A percentile compares a stretch with the other conserved stretches of the same genome.
phyloP scores from a whole-genome alignment of 1,140 invertebrate genomes.

The Chionoecetes opilio region DNA sequence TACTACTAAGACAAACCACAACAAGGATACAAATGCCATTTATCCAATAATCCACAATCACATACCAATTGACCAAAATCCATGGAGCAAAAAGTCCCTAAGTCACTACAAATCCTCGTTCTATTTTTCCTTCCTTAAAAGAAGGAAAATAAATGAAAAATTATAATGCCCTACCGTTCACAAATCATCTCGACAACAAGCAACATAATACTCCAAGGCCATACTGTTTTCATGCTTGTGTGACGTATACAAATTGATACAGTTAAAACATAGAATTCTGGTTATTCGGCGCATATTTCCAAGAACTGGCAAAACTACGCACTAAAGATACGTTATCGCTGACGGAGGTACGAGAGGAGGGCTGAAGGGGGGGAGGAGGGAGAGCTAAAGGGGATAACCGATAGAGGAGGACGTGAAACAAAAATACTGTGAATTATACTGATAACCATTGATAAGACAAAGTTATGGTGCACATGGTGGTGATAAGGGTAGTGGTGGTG shows the following conservation, averaged over 20 bases:
- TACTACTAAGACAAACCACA: neutral
- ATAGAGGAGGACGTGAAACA: neutral
- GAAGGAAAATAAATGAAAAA: neutral
- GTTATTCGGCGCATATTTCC: neutral
- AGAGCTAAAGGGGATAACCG: neutral
- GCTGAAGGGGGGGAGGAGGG: neutral
- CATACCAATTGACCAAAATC: neutral
- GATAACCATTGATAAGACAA: neutral
- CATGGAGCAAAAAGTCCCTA: neutral
- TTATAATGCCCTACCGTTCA: neutral
- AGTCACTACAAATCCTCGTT: neutral
- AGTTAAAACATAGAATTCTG: neutral
- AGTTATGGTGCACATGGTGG: neutral
- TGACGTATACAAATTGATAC: neutral
- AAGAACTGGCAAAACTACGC: neutral
- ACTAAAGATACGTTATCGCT: neutral
- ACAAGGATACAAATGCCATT: neutral
- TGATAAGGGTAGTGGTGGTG: conserved; percentile 1
- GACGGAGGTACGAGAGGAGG: neutral
- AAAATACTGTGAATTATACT: neutral
- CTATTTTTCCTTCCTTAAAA: no score
- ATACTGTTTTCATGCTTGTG: neutral
- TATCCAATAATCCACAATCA: neutral
- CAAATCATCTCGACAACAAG: neutral
- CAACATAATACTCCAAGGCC: neutral